Base-by-base conservation (phyloP, 37 sponge, comb jelly and placozoan genomes). In the Halichondria panicea region DNA sequence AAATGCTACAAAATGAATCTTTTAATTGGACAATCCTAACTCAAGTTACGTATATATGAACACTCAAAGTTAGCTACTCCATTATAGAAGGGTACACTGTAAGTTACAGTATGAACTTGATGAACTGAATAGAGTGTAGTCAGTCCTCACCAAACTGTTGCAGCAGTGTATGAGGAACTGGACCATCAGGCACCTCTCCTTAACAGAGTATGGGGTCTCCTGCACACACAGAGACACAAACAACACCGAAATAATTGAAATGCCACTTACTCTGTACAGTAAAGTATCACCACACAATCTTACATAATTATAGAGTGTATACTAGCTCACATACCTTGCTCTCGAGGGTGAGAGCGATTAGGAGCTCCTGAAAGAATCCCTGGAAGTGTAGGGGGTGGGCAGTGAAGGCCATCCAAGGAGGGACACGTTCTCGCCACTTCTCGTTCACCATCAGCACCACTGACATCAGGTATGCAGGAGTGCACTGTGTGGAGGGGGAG, bases 401-500 rank as follows among this genome's bases (percentile, higher is more conserved):
- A 33, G 34, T 48, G 55, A 93, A 93, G 11, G 65, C 55, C 72
- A 82, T 66, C 99, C 99, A 97, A 0, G 89, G 82, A 8, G 90
- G 87, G 1, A 97, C 91, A 28, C 88, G 71, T 77, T 97, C 93
- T n/a, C 91, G 75, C 72, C 89, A 92, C 76, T 97, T 97, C 86
- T 97, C 99, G 63, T 97, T 97, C 34, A 97, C 88, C 86, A 97
- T 92, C 50, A 95, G 76, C 8, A 81, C 91, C 54, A 97, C 89
- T 0, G 93, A 92, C 89, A 97, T 92, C 57, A 97, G 31, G 73
- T 92, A 83, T 18, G 89, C 78, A 0, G 55, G 70, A 42, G 84
- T 56, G 19, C 59, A 50, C 77, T 80, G 66, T 0, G 13, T 13
- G 34, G 66, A 39, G 45, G 46, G 33, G 68, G 27, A 55, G 7